Base-by-base conservation (phyloP, 1,140 invertebrate genomes). In the Drosophila lacertosa region DNA sequence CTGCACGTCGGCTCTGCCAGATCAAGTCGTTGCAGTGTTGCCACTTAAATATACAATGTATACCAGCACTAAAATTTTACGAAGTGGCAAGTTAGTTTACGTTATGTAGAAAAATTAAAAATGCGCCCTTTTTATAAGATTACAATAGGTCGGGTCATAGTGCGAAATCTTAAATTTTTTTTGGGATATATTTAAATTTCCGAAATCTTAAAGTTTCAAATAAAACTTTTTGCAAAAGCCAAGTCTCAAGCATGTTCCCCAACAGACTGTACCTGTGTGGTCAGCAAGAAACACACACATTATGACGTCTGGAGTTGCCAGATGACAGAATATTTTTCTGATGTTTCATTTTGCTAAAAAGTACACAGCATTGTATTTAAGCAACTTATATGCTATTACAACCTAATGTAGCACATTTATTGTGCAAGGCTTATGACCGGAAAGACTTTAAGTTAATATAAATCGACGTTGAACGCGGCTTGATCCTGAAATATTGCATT, bases 341-440 rank as follows among this genome's bases (percentile, higher is more conserved):
- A 42, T 80, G 57, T 65, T 88, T 62, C 65, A 53, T 33, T 29
- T 53, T 44, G 57, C 62, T 70, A 35, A 77, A 77, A 75, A 63
- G 72, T 35, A 69, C 22, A 33, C 11, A 50, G 29, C 45, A 73
- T 35, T 62, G 16, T 77, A 74, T 47, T 58, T 74, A 29, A 67
- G 39, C 53, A 70, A 58, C 48, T 42, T 29, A 22, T 29, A 3
- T 33, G 18, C 33, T 42, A 39, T 47, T 47, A 13, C 40, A 9
- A 26, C 24, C 32, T 2, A 48, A 15, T 39, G 26, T 13, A 10
- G 4, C 10, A 54, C 11, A 32, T 11, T 10, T 40, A 24, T 50
- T 22, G 15, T 16, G 37, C 7, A 22, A 45, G 16, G 22, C n/a
- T 4, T 2, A 9, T 42, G 4, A 6, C 10, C n/a, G 16, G 26